Conservation (phyloP, 2,888 invertebrate genomes). For the Apotomis capreana region DNA sequence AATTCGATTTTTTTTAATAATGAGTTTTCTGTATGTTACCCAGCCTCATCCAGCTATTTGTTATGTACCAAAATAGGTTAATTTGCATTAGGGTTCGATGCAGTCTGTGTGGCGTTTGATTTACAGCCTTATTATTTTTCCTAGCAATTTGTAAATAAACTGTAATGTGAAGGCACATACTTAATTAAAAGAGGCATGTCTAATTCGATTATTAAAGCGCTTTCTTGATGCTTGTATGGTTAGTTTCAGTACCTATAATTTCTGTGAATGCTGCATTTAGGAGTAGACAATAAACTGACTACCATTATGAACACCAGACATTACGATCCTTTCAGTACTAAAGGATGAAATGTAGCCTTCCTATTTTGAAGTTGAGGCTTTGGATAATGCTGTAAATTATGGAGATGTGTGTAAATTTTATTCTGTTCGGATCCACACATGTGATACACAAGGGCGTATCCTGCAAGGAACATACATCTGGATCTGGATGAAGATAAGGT, state of each 20-base stretch:
- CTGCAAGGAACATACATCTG: background rate
- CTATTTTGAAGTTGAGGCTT: slow-evolving; percentile 45
- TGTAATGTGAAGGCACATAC: too few species aligned
- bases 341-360: slow-evolving; percentile 42
- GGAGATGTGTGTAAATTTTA: slow-evolving; percentile 57
- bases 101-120: too few species aligned
- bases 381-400: slow-evolving; percentile 54
- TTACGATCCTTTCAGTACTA: slow-evolving; percentile 20
- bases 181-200: too few species aligned
- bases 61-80: too few species aligned
- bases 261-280: background rate
- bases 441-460: slow-evolving; percentile 43
- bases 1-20: too few species aligned
- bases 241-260: background rate
- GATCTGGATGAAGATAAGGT: too few species aligned
- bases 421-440: slow-evolving; percentile 52
- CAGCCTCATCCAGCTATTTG: too few species aligned
- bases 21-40: too few species aligned
- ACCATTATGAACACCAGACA: slow-evolving; percentile 7
- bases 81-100: too few species aligned
- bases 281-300: background rate
- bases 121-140: too few species aligned
- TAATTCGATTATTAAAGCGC: background rate
- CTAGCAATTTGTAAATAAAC: too few species aligned
- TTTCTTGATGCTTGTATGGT: background rate